A percentile compares a stretch with the other conserved stretches of the same genome.
phyloP scores from a whole-genome alignment of 1,140 invertebrate species.

The Bombyx mandarina region DNA sequence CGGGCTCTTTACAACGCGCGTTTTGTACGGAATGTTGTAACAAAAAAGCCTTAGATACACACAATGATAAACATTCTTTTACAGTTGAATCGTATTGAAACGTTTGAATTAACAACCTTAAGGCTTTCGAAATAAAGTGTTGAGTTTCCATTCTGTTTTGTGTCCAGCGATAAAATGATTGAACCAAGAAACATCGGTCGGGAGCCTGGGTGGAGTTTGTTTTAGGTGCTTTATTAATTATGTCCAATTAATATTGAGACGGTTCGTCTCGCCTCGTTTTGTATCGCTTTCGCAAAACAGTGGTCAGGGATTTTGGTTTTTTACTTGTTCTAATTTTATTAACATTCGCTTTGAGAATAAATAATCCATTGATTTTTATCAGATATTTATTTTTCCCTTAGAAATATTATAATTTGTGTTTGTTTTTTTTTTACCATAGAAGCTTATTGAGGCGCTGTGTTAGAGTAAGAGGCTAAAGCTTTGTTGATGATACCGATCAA shows the following conservation, averaged over 20 bases:
- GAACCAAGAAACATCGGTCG: constrained; percentile 45
- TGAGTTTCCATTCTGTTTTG: not conserved
- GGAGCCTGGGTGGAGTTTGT: constrained; percentile 60
- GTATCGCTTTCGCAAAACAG: constrained; percentile 36
- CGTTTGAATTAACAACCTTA: constrained; percentile 22
- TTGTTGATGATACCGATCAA: constrained; percentile 5
- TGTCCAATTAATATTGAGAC: constrained; percentile 65
- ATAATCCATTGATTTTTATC: too few relatives aligned
- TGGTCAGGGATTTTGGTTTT: constrained; percentile 18
- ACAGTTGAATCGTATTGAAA: constrained; percentile 10
- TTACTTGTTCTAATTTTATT: too few relatives aligned
- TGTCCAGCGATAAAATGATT: not conserved
- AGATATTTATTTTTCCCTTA: too few relatives aligned
- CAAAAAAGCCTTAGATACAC: constrained; percentile 68
- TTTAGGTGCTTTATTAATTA: constrained; percentile 68
- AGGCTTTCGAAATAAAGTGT: constrained; percentile 11
- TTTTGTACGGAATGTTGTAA: constrained; percentile 69
- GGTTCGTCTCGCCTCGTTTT: constrained; percentile 39
- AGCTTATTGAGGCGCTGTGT: too few relatives aligned
- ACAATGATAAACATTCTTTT: constrained; percentile 43
- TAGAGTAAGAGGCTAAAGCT: too few relatives aligned
- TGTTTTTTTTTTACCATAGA: too few relatives aligned
- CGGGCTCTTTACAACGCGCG: constrained; percentile 67
- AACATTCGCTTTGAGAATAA: too few relatives aligned
- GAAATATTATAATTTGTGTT: too few relatives aligned